Evolutionary conservation across 2,113 vertebrate genomes (phyloP).

Genomic region (Muscicapa adusta): DNA sequence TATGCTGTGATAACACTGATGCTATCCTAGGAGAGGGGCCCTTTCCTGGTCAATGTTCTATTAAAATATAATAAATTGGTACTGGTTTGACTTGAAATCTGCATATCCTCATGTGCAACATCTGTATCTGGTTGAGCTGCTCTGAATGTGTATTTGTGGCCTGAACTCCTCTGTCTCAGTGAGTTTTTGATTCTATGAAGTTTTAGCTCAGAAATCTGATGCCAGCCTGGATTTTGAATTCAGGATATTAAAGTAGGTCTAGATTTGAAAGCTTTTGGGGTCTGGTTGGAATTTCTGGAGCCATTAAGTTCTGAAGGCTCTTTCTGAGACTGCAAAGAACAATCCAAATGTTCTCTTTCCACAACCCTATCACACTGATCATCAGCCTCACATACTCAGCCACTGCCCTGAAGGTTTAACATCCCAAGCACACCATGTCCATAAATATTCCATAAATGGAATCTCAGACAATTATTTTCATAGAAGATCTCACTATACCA

Average conservation of each 20-base stretch:
- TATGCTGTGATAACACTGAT: neutral
- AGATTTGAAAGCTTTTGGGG: neutral
- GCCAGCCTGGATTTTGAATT: neutral
- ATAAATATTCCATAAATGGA: too few relatives aligned
- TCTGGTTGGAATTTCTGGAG: neutral
- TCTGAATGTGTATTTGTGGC: neutral
- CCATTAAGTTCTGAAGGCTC: neutral
- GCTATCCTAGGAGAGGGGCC: too few relatives aligned
- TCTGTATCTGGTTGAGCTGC: neutral
- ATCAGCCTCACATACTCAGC: neutral
- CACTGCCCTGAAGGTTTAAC: neutral
- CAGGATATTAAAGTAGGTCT: neutral
- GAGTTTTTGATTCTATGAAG: neutral
- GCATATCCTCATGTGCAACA: neutral
- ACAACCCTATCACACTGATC: neutral
- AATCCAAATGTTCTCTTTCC: neutral
- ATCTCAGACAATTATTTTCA: neutral
- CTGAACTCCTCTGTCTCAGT: neutral
- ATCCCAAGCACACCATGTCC: neutral
- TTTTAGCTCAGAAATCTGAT: neutral
- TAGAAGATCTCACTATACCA: neutral
- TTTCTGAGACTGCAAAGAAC: neutral
- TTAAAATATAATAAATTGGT: neutral
- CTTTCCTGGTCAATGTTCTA: neutral
- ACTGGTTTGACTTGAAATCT: neutral